Evolutionary conservation across 2,888 invertebrate genomes (phyloP).

Genomic region (Machimus atricapillus): DNA sequence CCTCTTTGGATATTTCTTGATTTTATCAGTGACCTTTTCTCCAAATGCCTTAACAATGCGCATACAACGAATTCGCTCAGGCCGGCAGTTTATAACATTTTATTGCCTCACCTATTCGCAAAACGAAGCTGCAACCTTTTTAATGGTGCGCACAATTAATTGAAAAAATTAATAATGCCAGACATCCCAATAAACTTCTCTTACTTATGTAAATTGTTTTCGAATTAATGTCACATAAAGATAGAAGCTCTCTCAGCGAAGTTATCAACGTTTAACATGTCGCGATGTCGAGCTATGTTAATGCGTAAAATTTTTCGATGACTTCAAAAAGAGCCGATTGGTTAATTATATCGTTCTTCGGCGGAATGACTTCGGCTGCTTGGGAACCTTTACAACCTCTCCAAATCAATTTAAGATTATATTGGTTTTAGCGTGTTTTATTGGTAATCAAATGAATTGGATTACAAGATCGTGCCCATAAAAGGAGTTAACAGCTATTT

Average conservation of each 20-base stretch:
- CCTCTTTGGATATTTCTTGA: not conserved
- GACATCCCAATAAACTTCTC: constrained; percentile 28
- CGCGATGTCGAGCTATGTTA: constrained; percentile 31
- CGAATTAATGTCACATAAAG: constrained; percentile 39
- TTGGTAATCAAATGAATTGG: constrained; percentile 42
- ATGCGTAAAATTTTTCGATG: constrained; percentile 22
- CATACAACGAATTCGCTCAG: not conserved
- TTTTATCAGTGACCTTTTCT: not conserved
- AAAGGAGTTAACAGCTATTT: constrained; percentile 37
- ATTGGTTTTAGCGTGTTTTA: constrained; percentile 42
- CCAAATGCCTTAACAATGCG: not conserved
- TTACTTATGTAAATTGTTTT: constrained; percentile 39
- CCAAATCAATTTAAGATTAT: constrained; percentile 30
- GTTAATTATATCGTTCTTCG: constrained; percentile 40
- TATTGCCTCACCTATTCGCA: not conserved
- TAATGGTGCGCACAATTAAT: constrained; percentile 20
- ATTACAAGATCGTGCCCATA: constrained; percentile 38
- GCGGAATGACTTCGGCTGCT: not conserved
- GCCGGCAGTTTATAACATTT: not conserved
- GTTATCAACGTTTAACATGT: constrained; percentile 17
- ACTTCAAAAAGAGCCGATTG: constrained; percentile 29
- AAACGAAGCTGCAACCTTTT: not conserved
- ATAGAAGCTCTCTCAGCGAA: constrained; percentile 24
- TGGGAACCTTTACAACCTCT: not conserved
- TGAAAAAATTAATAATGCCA: constrained; percentile 34